A percentile compares a stretch with the other conserved stretches of the same genome.
Conservation (phyloP, 2,797 vertebrate species). For the Picus viridis region DNA sequence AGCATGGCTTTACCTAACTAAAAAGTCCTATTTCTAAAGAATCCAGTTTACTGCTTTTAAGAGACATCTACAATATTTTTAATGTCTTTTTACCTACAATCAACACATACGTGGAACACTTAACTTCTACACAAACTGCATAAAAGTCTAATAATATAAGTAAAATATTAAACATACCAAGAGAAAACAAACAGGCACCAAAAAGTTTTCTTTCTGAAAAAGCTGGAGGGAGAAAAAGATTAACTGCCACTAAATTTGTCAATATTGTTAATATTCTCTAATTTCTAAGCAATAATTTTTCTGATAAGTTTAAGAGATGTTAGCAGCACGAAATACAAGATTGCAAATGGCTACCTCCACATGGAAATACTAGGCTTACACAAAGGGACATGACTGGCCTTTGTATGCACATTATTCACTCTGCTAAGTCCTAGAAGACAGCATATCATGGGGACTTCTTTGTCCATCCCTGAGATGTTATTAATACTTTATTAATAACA, state of each 20-base stretch:
- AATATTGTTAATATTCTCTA: not conserved
- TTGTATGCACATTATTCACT: not conserved
- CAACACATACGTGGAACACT: not conserved
- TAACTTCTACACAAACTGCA: fast-evolving
- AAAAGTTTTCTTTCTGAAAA: not conserved
- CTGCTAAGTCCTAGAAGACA: not conserved
- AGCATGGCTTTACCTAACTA: not conserved
- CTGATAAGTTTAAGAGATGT: not conserved
- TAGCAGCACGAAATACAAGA: not conserved
- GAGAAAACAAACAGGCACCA: not conserved
- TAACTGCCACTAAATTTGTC: not conserved
- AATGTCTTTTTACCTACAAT: not conserved
- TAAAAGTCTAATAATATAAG: not conserved
- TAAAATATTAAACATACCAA: not conserved
- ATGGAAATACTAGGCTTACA: not conserved
- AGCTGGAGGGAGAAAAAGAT: not conserved
- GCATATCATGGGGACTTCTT: not conserved
- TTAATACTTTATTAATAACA: too few relatives aligned
- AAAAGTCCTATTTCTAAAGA: not conserved
- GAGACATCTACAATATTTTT: not conserved
- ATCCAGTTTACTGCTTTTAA: not conserved
- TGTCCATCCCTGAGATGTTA: not conserved
- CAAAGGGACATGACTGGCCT: not conserved
- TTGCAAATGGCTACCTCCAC: not conserved
- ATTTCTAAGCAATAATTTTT: not conserved